Evolutionary conservation across 2,888 invertebrate genomes (phyloP).

Genomic region (Polietes domitor): DNA sequence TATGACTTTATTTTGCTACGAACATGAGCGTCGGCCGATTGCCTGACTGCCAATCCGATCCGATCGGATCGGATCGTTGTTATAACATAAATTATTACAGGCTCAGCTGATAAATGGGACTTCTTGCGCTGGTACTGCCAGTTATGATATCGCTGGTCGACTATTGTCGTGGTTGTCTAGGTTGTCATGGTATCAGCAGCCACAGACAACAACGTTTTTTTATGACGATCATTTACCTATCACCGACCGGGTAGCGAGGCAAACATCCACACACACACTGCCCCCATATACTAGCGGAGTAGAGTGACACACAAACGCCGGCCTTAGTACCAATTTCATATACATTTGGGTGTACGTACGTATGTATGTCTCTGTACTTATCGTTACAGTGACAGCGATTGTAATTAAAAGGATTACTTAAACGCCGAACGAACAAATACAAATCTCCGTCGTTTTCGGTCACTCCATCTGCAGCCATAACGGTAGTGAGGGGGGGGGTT

Average conservation of each 20-base stretch:
- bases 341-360: background rate
- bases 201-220: constrained; percentile 20
- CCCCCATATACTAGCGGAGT: background rate
- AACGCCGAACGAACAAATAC: background rate
- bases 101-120: constrained; percentile 25
- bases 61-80: constrained; percentile 23
- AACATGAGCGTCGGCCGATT: constrained; percentile 50
- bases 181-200: constrained; percentile 3
- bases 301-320: constrained; percentile 10
- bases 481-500: background rate
- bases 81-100: constrained; percentile 36
- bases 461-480: background rate
- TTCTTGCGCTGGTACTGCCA: background rate
- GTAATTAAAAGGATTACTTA: constrained; percentile 37
- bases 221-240: constrained; percentile 20
- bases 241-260: background rate
- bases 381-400: background rate
- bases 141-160: constrained; percentile 6
- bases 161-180: background rate
- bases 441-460: background rate
- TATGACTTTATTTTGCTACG: constrained; percentile 64
- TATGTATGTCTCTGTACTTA: background rate
- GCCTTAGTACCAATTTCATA: constrained; percentile 17
- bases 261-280: background rate
- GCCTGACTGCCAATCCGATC: constrained; percentile 31